Evolutionary conservation across 1,140 invertebrate genomes (phyloP).

Genomic region (Himalopsyche phryganea): DNA sequence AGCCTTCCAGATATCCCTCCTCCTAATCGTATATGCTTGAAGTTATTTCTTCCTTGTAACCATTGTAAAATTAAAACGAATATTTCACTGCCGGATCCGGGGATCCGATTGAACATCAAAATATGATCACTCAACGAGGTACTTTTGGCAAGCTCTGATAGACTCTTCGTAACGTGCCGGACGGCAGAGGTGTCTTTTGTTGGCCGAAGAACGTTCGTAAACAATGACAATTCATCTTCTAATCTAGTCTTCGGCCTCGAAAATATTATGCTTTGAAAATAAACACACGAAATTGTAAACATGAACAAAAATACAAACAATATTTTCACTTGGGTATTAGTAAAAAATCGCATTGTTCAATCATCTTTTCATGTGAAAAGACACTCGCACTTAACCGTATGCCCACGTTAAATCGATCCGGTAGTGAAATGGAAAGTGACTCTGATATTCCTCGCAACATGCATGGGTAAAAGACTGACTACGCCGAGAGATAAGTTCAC

Average conservation of each 20-base stretch:
- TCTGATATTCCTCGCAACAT: conserved; percentile 5
- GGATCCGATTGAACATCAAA: conserved; percentile 63
- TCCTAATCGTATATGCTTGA: conserved; percentile 58
- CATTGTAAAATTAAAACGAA: conserved; percentile 62
- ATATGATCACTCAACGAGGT: conserved; percentile 53
- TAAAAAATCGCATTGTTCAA: conserved; percentile 19
- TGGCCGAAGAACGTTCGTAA: conserved; percentile 2
- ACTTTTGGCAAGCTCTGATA: conserved; percentile 51
- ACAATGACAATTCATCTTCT: neutral
- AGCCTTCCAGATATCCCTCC: conserved; percentile 27
- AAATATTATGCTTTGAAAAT: conserved; percentile 18
- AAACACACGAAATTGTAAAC: conserved; percentile 9
- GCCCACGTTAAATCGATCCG: neutral
- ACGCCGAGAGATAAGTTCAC: conserved; percentile 9
- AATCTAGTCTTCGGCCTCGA: neutral
- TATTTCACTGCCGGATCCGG: conserved; percentile 62
- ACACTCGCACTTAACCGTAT: neutral
- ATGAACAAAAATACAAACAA: conserved; percentile 10
- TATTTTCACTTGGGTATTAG: conserved; percentile 17
- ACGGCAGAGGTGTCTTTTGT: neutral
- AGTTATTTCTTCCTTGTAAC: conserved; percentile 59
- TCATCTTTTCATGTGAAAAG: neutral
- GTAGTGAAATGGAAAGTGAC: neutral
- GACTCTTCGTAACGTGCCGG: conserved; percentile 53
- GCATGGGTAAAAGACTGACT: conserved; percentile 1